Evolutionary conservation across 2,797 vertebrate species (phyloP).

Genomic region (Euphonia xanthogaster): DNA sequence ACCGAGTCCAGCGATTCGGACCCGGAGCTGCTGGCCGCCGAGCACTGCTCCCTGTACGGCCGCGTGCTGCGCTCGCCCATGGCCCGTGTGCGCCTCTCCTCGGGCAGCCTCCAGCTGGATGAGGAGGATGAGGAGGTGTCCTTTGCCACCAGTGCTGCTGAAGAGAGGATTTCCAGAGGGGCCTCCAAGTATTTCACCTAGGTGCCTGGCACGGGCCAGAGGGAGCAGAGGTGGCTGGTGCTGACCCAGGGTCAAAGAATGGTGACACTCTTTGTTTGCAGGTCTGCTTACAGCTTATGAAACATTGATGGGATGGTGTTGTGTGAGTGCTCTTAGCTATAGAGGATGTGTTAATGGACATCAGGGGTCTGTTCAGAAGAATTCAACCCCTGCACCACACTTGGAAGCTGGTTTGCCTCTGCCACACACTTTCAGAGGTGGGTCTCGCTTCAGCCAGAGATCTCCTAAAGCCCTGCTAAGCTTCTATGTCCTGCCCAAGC

Average conservation of each 20-base stretch:
- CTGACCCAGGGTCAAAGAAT: neutral
- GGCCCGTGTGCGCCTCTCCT: conserved; percentile 87
- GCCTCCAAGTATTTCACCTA: conserved; percentile 71
- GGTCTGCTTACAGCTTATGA: neutral
- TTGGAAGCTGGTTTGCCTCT: neutral
- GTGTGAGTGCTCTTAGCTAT: neutral
- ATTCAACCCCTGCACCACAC: too few relatives aligned
- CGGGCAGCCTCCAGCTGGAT: conserved; percentile 90
- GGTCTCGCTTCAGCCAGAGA: neutral
- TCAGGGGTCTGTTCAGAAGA: neutral
- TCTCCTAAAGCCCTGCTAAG: neutral
- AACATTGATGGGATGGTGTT: neutral
- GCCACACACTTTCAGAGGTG: accelerated
- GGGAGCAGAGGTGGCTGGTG: neutral
- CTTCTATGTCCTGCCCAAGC: neutral
- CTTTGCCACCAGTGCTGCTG: neutral
- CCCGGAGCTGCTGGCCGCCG: conserved; percentile 84
- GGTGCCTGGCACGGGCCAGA: accelerated
- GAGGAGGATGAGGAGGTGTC: conserved; percentile 83
- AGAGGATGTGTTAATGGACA: neutral
- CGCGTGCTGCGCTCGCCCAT: conserved; percentile 73
- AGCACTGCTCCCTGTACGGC: conserved; percentile 81
- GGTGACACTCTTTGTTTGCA: neutral
- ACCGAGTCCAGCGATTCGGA: conserved; percentile 91
- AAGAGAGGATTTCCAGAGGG: conserved; percentile 36